Conservation (phyloP, 37 sponge, comb jelly and placozoan genomes). For the Agelas oroides region DNA sequence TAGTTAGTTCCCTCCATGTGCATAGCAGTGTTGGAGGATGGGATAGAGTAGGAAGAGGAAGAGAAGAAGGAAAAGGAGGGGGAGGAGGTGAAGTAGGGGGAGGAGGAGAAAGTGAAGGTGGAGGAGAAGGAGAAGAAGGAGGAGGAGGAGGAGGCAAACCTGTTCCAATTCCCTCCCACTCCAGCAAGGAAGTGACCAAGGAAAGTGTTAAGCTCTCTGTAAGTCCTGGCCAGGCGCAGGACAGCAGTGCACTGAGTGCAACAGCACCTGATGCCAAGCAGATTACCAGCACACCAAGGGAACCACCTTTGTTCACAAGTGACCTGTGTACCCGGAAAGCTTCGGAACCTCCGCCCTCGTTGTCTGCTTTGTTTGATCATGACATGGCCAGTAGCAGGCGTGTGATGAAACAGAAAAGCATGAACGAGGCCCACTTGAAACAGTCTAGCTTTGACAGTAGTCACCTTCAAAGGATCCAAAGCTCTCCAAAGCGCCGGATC, state of each 20-base stretch:
- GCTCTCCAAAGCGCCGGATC: slow-evolving; percentile 39
- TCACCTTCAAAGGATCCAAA: slow-evolving; percentile 1
- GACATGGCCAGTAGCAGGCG: slow-evolving; percentile 22
- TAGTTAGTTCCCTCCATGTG: no score
- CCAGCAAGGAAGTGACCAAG: no score
- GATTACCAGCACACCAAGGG: neutral
- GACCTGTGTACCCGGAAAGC: neutral
- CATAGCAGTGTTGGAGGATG: no score
- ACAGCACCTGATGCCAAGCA: no score
- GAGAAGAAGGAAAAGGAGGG: neutral
- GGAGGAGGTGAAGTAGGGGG: neutral
- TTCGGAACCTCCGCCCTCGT: slow-evolving; percentile 42
- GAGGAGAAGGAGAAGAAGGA: neutral
- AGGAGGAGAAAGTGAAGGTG: neutral
- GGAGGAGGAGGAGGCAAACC: neutral
- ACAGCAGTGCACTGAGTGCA: no score
- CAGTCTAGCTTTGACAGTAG: slow-evolving; percentile 47
- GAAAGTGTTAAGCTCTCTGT: no score
- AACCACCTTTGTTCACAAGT: no score
- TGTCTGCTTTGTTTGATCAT: slow-evolving; percentile 33
- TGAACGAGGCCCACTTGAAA: slow-evolving; percentile 31
- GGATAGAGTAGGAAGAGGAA: no score
- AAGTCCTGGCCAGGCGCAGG: no score
- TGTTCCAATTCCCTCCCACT: no score
- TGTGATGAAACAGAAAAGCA: slow-evolving; percentile 13